Percentiles rank a stretch among this genome's conserved stretches.
Conservation (phyloP, 2,888 invertebrate species). For the Megalurothrips usitatus region DNA sequence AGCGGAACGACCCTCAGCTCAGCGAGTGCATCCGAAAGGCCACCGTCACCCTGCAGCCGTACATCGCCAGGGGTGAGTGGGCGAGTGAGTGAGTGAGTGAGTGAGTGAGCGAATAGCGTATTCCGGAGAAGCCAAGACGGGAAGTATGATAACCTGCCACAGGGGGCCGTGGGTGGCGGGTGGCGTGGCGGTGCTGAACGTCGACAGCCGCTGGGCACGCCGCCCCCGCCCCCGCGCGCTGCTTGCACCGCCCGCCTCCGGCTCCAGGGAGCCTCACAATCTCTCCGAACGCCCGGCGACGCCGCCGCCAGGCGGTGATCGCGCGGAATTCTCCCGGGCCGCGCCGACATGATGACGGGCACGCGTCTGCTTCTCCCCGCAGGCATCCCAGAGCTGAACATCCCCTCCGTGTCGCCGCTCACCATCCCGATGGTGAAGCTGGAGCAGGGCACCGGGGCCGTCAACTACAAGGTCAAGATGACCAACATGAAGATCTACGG, state of each 20-base stretch:
- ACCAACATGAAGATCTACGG: conserved; percentile 50
- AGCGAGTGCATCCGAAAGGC: conserved; percentile 59
- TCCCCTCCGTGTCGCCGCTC: conserved; percentile 62
- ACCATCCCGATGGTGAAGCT: conserved; percentile 48
- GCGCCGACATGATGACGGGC: background rate
- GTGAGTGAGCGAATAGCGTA: too few species aligned
- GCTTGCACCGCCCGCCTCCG: too few species aligned
- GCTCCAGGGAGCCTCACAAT: too few species aligned
- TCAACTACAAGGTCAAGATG: conserved; percentile 55
- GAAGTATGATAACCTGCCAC: too few species aligned
- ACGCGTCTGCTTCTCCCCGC: conserved; percentile 6
- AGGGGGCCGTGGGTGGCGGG: too few species aligned
- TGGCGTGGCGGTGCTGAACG: too few species aligned
- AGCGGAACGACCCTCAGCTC: conserved; percentile 58
- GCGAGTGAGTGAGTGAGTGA: too few species aligned
- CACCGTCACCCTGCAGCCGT: conserved; percentile 55
- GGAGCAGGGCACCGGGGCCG: conserved; percentile 53
- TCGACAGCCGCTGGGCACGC: too few species aligned
- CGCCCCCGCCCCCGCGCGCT: too few species aligned
- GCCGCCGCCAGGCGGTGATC: too few species aligned
- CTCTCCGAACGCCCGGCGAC: too few species aligned
- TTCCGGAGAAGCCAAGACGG: too few species aligned
- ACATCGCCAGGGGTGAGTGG: conserved; percentile 52
- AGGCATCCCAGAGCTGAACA: conserved; percentile 64
- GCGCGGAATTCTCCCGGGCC: background rate